A percentile compares a stretch with the other conserved stretches of the same genome.
phyloP scores from a whole-genome alignment of 2,888 invertebrate genomes.

The Terebella lapidaria region DNA sequence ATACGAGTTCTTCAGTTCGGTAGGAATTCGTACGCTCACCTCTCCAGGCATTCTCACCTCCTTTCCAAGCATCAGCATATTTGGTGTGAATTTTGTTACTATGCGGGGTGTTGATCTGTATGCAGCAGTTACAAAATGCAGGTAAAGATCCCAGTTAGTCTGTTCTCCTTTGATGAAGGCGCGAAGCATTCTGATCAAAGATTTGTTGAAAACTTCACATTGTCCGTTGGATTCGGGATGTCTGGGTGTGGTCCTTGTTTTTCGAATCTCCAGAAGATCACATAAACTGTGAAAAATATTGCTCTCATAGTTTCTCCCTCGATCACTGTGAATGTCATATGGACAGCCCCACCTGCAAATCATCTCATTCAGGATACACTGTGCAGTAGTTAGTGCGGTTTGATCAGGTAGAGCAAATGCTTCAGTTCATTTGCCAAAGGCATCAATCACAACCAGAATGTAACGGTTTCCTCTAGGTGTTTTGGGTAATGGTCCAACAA shows the following conservation, averaged over 20 bases:
- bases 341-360: conserved; percentile 20
- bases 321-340: conserved; percentile 18
- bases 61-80: conserved; percentile 20
- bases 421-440: conserved; percentile 22
- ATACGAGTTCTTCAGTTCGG: background rate
- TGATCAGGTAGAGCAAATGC: conserved; percentile 19
- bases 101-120: conserved; percentile 20
- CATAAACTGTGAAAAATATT: conserved; percentile 24
- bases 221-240: conserved; percentile 21
- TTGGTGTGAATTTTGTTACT: conserved; percentile 20
- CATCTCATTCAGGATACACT: conserved; percentile 20
- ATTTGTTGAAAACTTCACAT: conserved; percentile 18
- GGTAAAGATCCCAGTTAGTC: conserved; percentile 21
- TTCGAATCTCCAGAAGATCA: conserved; percentile 18
- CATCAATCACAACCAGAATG: conserved; percentile 21
- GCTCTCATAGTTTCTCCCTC: conserved; percentile 22
- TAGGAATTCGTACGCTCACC: conserved; percentile 6
- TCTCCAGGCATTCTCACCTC: conserved; percentile 22
- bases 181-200: conserved; percentile 17
- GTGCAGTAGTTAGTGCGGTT: conserved; percentile 17
- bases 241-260: conserved; percentile 17
- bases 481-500: conserved; percentile 20
- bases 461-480: conserved; percentile 20
- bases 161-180: conserved; percentile 21
- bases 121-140: conserved; percentile 23